Evolutionary conservation across 2,797 vertebrate species (phyloP), one percentile per base, ranked within the genome.

Genomic region (Antrozous pallidus): DNA sequence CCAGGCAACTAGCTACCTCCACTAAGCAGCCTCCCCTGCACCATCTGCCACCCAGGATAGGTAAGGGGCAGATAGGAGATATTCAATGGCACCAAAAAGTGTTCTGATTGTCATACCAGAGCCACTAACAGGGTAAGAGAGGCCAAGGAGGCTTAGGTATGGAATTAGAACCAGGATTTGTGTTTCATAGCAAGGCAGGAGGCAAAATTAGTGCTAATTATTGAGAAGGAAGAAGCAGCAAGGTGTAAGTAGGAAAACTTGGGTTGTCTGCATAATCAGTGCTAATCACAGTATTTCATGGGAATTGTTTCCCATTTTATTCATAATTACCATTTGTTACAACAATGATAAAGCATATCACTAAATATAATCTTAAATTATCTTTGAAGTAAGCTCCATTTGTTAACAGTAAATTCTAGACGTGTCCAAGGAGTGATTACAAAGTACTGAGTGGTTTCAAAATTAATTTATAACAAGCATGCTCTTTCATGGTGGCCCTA

Each of bases 361-460:
- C 81, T 84, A 93, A 92, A 94, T 96, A 96, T 90, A 96, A 97
- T 96, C 95, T 96, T 94, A 92, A 94, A 94, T 95, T 95, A 97
- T 93, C 95, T 96, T 94, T 75, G 63, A 54, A 82, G 70, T 87
- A 90, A 92, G 63, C 88, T 96, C 74, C 80, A 36, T 88, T 94
- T 85, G 94, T 95, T 49, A 74, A 90, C 17, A 86, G 47, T 92
- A 89, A 95, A 95, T 93, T 91, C 74, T 93, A 92, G 45, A 84
- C 3, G 1, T 36, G 58, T 56, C 74, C 70, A 86, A 88, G 33
- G 33, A 82, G 63, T 91, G 84, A 88, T 88, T 54, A 94, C n/a
- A 67, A 90, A 91, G 61, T 80, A 67, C 5, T 20, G 28, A 95
- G 69, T 78, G 40, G 40, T 36, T 70, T 79, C 71, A 31, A 80